Percentiles rank a stretch among this genome's conserved stretches.
Conservation (phyloP, 1,140 invertebrate genomes). For the Cotesia typhae region DNA sequence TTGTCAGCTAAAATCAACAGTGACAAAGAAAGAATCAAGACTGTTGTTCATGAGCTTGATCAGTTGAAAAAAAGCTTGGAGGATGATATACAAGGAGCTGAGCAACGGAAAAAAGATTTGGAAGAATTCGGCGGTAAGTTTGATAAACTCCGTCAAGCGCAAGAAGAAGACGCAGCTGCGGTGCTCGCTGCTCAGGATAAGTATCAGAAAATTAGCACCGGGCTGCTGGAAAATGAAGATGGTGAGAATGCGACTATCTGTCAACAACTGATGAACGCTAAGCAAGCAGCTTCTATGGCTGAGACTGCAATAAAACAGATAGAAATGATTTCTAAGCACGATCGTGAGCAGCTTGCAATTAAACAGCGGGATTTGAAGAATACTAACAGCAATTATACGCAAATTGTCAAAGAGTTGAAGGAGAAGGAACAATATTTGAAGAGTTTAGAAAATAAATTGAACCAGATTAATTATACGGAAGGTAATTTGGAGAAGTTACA, state of each 20-base stretch:
- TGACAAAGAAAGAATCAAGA: slow-evolving; percentile 74
- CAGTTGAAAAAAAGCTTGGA: slow-evolving; percentile 75
- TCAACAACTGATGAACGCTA: slow-evolving; percentile 86
- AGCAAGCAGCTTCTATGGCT: slow-evolving; percentile 77
- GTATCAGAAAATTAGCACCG: slow-evolving; percentile 85
- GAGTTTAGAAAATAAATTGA: slow-evolving; percentile 67
- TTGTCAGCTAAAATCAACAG: slow-evolving; percentile 74
- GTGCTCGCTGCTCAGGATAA: slow-evolving; percentile 79
- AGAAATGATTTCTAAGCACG: slow-evolving; percentile 80
- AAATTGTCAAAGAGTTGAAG: slow-evolving; percentile 74
- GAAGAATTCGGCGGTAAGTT: slow-evolving; percentile 73
- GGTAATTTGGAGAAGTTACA: slow-evolving; percentile 70
- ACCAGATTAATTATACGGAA: slow-evolving; percentile 75
- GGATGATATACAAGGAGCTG: slow-evolving; percentile 77
- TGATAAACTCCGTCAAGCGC: slow-evolving; percentile 74
- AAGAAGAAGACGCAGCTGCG: slow-evolving; percentile 73
- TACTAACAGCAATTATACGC: slow-evolving; percentile 76
- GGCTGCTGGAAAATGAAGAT: slow-evolving; percentile 80
- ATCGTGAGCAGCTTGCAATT: slow-evolving; percentile 72
- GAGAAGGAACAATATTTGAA: slow-evolving; percentile 72
- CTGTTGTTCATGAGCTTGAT: slow-evolving; percentile 75
- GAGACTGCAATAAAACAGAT: slow-evolving; percentile 84
- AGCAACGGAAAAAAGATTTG: slow-evolving; percentile 74
- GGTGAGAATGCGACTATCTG: slow-evolving; percentile 87
- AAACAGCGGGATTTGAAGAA: slow-evolving; percentile 76